A percentile compares a stretch with the other conserved stretches of the same genome.
Evolutionary conservation across 2,113 vertebrate species (phyloP).

Genomic region (Cygnus atratus): DNA sequence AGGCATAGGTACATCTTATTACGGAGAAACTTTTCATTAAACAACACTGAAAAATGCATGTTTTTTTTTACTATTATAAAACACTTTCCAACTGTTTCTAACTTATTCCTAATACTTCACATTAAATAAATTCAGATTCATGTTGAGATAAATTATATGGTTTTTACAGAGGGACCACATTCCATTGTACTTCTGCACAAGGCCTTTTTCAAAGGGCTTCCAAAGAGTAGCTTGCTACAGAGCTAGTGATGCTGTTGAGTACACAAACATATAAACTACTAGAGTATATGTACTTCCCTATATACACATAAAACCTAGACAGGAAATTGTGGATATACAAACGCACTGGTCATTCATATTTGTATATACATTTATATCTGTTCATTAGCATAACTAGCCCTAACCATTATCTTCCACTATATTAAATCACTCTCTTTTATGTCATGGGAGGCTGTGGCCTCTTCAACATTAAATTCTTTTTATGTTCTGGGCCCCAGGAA

Average conservation of each 20-base stretch:
- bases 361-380: not conserved
- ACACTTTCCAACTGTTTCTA: not conserved
- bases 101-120: not conserved
- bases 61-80: not conserved
- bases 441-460: not conserved
- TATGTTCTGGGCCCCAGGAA: not conserved
- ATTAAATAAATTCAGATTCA: not conserved
- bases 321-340: not conserved
- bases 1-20: not conserved
- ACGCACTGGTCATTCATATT: not conserved
- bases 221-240: not conserved
- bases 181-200: not conserved
- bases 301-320: not conserved
- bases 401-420: not conserved
- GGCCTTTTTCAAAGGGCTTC: not conserved
- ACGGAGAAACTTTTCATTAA: not conserved
- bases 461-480: not conserved
- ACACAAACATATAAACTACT: not conserved
- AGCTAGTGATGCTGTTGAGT: not conserved
- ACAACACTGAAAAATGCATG: not conserved
- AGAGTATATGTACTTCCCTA: not conserved
- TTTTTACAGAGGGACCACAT: not conserved
- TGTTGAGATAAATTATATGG: not conserved
- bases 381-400: not conserved
- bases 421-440: not conserved